phyloP scores from a whole-genome alignment of 1,140 invertebrate species.

The Goniozus legneri region DNA sequence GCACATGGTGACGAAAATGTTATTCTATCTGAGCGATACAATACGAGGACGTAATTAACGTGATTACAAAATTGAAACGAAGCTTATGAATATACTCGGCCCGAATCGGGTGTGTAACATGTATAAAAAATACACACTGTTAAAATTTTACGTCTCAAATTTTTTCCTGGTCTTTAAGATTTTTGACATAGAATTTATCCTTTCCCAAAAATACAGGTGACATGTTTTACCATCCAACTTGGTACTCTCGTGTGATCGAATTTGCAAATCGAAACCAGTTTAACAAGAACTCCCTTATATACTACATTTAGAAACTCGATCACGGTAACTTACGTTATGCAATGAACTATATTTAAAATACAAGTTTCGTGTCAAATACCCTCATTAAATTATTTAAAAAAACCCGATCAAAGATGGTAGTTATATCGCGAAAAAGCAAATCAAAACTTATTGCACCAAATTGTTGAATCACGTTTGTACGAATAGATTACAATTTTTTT shows the following conservation, averaged over 20 bases:
- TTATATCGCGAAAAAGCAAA: too few species aligned
- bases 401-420: too few species aligned
- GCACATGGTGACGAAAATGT: conserved; percentile 9
- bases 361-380: too few species aligned
- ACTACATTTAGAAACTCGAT: conserved; percentile 29
- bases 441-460: too few species aligned
- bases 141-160: background rate
- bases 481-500: conserved; percentile 17
- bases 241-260: too few species aligned
- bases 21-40: background rate
- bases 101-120: background rate
- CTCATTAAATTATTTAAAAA: too few species aligned
- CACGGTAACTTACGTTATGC: conserved; percentile 20
- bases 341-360: too few species aligned
- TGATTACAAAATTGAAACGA: background rate
- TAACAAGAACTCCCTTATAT: conserved; percentile 6
- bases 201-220: too few species aligned
- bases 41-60: background rate
- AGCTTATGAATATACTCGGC: background rate
- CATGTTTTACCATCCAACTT: too few species aligned
- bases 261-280: conserved; percentile 24
- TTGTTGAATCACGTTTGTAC: too few species aligned
- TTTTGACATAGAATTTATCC: too few species aligned
- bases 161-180: background rate
- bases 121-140: background rate